phyloP scores from a whole-genome alignment of 2,113 vertebrate species.

The Phalacrocorax brasilianus region DNA sequence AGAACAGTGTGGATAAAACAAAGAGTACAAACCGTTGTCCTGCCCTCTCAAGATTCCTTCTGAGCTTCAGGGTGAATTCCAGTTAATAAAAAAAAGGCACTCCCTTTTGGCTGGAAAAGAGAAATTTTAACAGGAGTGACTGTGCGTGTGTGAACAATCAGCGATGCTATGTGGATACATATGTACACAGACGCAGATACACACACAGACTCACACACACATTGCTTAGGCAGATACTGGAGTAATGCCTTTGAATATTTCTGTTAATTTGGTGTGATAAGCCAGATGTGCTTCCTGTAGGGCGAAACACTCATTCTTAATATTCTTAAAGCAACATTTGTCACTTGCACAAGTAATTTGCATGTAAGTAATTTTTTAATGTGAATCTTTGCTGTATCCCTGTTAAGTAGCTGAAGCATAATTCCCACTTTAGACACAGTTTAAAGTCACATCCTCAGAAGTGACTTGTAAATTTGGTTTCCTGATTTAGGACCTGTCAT shows the following conservation, averaged over 20 bases:
- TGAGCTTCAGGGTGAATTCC: slow-evolving; percentile 29
- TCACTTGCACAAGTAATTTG: neutral
- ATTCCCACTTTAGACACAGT: neutral
- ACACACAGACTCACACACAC: neutral
- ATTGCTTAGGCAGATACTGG: neutral
- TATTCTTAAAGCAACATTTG: neutral
- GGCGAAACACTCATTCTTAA: neutral
- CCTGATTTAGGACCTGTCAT: slow-evolving; percentile 37
- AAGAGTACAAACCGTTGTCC: neutral
- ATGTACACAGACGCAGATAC: neutral
- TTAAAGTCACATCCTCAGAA: slow-evolving; percentile 13
- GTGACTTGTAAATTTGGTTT: slow-evolving; percentile 44
- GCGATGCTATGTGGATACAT: neutral
- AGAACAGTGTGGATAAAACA: neutral
- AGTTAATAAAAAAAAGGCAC: slow-evolving; percentile 10
- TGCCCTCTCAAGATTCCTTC: slow-evolving; percentile 19
- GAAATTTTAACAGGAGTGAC: neutral
- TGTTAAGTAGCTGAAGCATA: neutral
- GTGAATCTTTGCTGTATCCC: neutral
- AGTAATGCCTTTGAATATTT: neutral
- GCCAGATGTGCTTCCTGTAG: neutral
- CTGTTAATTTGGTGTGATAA: neutral
- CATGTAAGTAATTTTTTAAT: neutral
- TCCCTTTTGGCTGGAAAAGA: slow-evolving; percentile 32
- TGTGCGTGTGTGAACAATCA: neutral